These are phyloP conservation scores for Balaeniceps rex DNA, from an alignment of 2,113 vertebrate species.

Conservation along the genomic window DNA sequence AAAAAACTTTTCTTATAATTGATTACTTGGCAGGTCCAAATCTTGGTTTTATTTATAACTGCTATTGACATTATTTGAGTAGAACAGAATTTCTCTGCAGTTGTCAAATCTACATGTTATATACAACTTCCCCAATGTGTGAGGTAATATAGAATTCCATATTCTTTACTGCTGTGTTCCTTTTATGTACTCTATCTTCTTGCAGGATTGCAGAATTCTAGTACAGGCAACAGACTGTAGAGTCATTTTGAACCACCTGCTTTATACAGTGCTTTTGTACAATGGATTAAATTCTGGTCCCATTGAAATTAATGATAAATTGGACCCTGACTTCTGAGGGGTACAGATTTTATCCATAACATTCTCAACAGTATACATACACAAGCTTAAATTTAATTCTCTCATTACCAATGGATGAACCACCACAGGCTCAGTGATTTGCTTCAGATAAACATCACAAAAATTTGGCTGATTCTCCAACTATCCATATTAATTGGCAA, in stretches of 20 bases:
- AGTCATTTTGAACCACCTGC: not conserved
- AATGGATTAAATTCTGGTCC: not conserved
- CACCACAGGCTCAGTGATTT: not conserved
- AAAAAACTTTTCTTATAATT: not conserved
- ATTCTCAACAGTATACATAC: not conserved
- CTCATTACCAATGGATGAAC: constrained; percentile 10
- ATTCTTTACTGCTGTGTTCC: not conserved
- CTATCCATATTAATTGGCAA: not conserved
- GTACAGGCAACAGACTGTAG: not conserved
- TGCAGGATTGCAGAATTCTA: not conserved
- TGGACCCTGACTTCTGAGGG: not conserved
- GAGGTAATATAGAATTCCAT: not conserved
- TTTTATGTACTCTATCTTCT: not conserved
- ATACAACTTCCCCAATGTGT: not conserved
- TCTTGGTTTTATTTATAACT: not conserved
- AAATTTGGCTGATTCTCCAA: not conserved
- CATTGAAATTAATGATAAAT: not conserved
- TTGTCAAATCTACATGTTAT: not conserved
- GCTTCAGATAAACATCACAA: not conserved
- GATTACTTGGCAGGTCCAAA: not conserved
- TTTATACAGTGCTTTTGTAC: not conserved
- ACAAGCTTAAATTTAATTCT: not conserved
- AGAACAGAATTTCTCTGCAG: not conserved
- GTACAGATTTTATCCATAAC: not conserved
- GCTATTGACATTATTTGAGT: not conserved